Conservation (phyloP, 2,888 invertebrate species). For the Drymonia ruficornis region DNA sequence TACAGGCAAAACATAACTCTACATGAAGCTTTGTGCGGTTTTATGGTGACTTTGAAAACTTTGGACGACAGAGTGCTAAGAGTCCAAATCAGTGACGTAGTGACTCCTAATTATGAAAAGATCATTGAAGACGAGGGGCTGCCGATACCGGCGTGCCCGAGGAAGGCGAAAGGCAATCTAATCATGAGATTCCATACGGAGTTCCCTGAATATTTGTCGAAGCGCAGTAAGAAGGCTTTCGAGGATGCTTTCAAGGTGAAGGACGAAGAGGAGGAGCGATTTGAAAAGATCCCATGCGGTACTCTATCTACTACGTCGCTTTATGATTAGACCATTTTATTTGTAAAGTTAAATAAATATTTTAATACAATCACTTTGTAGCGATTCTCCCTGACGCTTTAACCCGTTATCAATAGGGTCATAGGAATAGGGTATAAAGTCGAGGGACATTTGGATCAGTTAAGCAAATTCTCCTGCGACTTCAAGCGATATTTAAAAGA, state of each 20-base stretch:
- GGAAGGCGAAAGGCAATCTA: constrained; percentile 87
- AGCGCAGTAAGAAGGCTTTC: constrained; percentile 70
- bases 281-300: constrained; percentile 66
- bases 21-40: constrained; percentile 89
- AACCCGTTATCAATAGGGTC: no score
- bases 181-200: constrained; percentile 86
- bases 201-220: constrained; percentile 75
- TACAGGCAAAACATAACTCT: constrained; percentile 86
- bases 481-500: no score
- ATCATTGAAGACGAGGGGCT: constrained; percentile 89
- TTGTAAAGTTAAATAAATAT: not conserved
- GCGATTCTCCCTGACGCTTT: no score
- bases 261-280: constrained; percentile 65
- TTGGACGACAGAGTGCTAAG: constrained; percentile 89
- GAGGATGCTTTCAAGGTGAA: constrained; percentile 66
- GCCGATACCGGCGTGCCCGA: constrained; percentile 86
- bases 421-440: no score
- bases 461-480: no score
- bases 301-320: constrained; percentile 44
- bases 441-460: no score
- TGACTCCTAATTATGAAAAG: constrained; percentile 88
- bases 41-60: constrained; percentile 87
- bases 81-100: constrained; percentile 89
- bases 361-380: no score
- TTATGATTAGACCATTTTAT: not conserved